Percentiles rank a stretch among this genome's conserved stretches.
Evolutionary conservation across 2,797 vertebrate species (phyloP).

Genomic region (Eleutherodactylus coqui): DNA sequence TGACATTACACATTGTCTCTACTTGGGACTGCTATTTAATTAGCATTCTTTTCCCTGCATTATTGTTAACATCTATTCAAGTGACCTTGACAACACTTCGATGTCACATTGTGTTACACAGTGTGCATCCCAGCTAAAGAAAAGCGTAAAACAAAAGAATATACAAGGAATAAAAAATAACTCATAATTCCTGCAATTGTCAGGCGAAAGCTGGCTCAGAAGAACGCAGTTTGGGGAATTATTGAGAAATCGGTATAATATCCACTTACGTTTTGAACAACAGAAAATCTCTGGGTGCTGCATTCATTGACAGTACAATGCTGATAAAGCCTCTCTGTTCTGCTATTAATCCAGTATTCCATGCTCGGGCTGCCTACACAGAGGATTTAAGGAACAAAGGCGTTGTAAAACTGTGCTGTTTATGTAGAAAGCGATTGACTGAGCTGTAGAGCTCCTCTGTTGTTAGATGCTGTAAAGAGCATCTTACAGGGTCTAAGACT

Average conservation of each 20-base stretch:
- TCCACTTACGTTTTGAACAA: conserved; percentile 63
- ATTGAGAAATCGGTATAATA: conserved; percentile 63
- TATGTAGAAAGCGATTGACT: conserved; percentile 51
- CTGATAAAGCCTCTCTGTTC: conserved; percentile 61
- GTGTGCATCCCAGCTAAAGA: conserved; percentile 37
- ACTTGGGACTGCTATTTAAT: conserved; percentile 29
- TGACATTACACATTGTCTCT: conserved; percentile 26
- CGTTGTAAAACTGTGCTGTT: conserved; percentile 58
- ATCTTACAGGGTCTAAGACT: conserved; percentile 13
- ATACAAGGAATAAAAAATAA: conserved; percentile 55
- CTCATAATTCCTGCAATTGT: conserved; percentile 54
- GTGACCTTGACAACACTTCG: conserved; percentile 59
- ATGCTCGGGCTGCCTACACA: conserved; percentile 58
- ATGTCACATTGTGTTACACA: conserved; percentile 57
- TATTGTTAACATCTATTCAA: conserved; percentile 58
- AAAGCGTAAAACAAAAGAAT: conserved; percentile 52
- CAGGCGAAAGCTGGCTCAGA: conserved; percentile 52
- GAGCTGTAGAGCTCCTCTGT: conserved; percentile 38
- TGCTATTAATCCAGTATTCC: conserved; percentile 61
- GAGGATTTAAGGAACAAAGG: conserved; percentile 63
- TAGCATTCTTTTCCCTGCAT: conserved; percentile 26
- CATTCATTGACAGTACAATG: conserved; percentile 61
- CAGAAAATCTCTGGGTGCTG: conserved; percentile 63
- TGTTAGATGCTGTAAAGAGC: conserved; percentile 33
- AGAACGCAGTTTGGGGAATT: conserved; percentile 58